Evolutionary conservation across 2,888 invertebrate genomes (phyloP), one percentile per base, ranked within the genome.

Genomic region (Hydropsyche betteni): DNA sequence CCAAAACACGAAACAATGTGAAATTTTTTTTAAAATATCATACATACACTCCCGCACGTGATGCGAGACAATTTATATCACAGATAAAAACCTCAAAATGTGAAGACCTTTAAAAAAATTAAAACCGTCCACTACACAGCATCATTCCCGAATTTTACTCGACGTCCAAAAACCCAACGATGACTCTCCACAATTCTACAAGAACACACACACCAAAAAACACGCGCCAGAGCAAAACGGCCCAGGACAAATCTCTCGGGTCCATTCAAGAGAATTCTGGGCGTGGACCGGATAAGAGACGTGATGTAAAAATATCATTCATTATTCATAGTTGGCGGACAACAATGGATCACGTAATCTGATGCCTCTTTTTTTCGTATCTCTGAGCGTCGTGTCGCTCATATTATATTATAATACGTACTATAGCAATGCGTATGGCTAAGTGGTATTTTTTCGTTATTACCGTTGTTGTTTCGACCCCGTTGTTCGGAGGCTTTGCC

Each of bases 221-320:
- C 58, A 24, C 24, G 24, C 24, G 12, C 64, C 34, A 36, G 12
- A 34, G 64, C 34, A 64, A 33, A 24, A n/a, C 34, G 38, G 53
- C 33, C 36, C 70, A 53, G 70, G 61, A 44, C 72, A 34, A 52
- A 61, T 61, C 53, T 55, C 58, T 55, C 74, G 50, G 72, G 53
- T 75, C 75, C 75, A 75, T 75, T 75, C 75, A 75, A 58, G 33
- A 75, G 51, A 71, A 75, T 75, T 75, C 75, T 75, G 75, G 75
- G 75, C 75, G 75, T 75, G 68, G 71, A 75, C 75, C 75, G 75
- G 75, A 75, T 75, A 75, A 75, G 75, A 58, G 75, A 58, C 69
- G 69, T 51, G 70, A 70, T 61, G 69, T 61, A 55, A 68, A 71
- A 75, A 75, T 75, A 53, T 71, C 68, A 75, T 71, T 75, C 72